Percentiles rank a stretch among this genome's conserved stretches.
These are phyloP conservation scores for Fratercula arctica DNA, from an alignment of 2,797 vertebrate species.

Conservation along the genomic window DNA sequence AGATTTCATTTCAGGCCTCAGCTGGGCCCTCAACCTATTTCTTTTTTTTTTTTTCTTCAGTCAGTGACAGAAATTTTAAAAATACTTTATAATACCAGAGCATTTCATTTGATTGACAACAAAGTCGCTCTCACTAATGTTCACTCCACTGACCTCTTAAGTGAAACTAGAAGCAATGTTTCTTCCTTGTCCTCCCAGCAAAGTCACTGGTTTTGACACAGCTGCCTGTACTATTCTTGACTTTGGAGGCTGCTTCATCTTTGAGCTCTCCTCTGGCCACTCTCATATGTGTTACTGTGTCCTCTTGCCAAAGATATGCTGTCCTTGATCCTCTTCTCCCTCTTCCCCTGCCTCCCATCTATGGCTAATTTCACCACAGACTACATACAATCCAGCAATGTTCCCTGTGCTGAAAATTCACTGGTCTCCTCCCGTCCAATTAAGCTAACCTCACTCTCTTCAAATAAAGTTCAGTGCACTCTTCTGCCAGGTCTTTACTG, in stretches of 20 bases:
- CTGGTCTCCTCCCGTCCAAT: not conserved
- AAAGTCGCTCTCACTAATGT: not conserved
- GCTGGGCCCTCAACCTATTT: not conserved
- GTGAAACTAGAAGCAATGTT: not conserved
- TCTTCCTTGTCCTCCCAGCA: not conserved
- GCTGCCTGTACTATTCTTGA: not conserved
- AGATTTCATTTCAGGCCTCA: not conserved
- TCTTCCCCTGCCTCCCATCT: not conserved
- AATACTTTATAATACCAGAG: not conserved
- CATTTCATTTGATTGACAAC: not conserved
- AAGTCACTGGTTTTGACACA: not conserved
- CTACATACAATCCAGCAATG: not conserved
- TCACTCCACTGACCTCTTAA: not conserved
- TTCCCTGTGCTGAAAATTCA: not conserved
- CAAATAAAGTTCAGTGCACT: not conserved
- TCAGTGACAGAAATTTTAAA: not conserved
- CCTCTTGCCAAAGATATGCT: not conserved
- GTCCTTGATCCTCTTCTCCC: not conserved
- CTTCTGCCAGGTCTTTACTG: not conserved
- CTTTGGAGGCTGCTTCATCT: not conserved
- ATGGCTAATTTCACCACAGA: not conserved
- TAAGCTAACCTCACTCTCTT: not conserved
- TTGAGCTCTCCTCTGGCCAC: not conserved
- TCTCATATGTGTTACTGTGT: not conserved
- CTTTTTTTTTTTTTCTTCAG: not conserved